Conservation (phyloP, 2,113 vertebrate species). For the Sinocyclocheilus anophthalmus region DNA sequence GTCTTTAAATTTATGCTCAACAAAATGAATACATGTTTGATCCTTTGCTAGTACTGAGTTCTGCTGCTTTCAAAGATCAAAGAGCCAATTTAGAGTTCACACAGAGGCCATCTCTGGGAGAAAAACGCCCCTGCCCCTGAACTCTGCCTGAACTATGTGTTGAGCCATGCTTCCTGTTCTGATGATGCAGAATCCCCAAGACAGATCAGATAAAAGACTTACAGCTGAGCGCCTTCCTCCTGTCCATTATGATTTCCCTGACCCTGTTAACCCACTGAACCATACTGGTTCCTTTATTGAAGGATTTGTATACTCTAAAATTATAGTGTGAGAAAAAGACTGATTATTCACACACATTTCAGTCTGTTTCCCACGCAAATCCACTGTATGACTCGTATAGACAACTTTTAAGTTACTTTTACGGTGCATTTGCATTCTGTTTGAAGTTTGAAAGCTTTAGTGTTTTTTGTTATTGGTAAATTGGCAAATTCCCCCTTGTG, state of each 20-base stretch:
- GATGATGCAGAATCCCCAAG: conserved; percentile 33
- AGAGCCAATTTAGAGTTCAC: conserved; percentile 7
- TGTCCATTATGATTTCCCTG: conserved; percentile 16
- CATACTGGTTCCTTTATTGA: neutral
- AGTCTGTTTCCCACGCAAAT: neutral
- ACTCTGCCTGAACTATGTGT: conserved; percentile 35
- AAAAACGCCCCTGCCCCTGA: neutral
- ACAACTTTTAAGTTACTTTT: neutral
- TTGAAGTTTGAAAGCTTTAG: neutral
- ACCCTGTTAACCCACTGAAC: neutral
- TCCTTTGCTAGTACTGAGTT: neutral
- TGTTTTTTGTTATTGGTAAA: neutral
- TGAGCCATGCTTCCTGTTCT: conserved; percentile 26
- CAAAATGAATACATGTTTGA: conserved; percentile 11
- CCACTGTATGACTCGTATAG: neutral
- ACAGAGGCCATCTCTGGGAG: neutral
- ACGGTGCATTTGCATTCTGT: neutral
- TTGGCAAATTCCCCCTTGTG: neutral
- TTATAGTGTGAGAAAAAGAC: neutral
- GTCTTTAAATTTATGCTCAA: neutral
- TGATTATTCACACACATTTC: neutral
- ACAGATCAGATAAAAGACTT: conserved; percentile 36
- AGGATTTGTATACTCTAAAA: neutral
- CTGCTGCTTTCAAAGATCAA: conserved; percentile 30
- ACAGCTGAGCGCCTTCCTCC: conserved; percentile 6